Conservation (phyloP, 2,888 invertebrate species). For the Antheraea yamamai region DNA sequence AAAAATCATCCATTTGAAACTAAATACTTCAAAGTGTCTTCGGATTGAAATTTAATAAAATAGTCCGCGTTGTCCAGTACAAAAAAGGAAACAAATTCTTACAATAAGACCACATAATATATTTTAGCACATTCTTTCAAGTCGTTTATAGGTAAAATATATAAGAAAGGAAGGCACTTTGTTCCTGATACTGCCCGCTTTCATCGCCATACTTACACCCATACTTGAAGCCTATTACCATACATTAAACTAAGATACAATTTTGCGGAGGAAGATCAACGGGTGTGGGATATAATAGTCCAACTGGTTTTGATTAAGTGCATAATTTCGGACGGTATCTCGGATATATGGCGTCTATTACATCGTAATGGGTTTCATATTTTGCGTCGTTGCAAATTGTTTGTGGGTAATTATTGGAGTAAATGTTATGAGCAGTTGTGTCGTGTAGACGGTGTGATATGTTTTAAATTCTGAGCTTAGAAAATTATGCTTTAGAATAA, state of each 20-base stretch:
- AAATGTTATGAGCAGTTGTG: not conserved
- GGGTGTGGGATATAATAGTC: slow-evolving; percentile 49
- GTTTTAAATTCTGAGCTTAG: not conserved
- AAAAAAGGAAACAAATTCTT: too few species aligned
- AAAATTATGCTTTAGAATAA: not conserved
- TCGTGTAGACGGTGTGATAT: not conserved
- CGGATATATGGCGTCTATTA: slow-evolving; percentile 48
- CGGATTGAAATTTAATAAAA: too few species aligned
- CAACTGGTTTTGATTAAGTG: slow-evolving; percentile 60
- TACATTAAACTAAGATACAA: slow-evolving; percentile 48
- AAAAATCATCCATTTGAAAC: too few species aligned
- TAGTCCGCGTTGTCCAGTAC: too few species aligned
- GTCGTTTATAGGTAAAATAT: too few species aligned
- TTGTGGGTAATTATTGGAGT: not conserved
- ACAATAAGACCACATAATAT: too few species aligned
- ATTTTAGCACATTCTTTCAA: too few species aligned
- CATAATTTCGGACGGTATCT: slow-evolving; percentile 58
- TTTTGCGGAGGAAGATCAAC: slow-evolving; percentile 36
- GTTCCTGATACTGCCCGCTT: not conserved
- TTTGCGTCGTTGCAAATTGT: slow-evolving; percentile 21
- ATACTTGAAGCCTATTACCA: slow-evolving; percentile 37
- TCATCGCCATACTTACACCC: slow-evolving; percentile 29
- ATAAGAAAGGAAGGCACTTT: not conserved
- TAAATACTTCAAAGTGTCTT: too few species aligned
- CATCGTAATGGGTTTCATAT: slow-evolving; percentile 36